Evolutionary conservation across 2,113 vertebrate genomes (phyloP).

Genomic region (Atractosteus spatula): DNA sequence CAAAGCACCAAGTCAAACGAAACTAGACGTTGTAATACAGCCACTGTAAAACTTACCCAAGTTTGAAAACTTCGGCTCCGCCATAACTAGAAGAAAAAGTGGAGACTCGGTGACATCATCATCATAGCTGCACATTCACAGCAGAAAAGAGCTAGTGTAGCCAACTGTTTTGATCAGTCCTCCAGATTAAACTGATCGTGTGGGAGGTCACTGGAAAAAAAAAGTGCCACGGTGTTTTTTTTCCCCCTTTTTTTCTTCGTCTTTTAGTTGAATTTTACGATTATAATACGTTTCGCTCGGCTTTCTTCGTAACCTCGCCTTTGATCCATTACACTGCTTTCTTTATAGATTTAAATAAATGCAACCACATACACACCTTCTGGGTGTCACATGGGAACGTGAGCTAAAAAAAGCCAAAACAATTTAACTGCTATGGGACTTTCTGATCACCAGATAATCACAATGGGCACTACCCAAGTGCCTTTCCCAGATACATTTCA

Average conservation of each 20-base stretch:
- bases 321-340: conserved; percentile 3
- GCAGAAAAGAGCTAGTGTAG: conserved; percentile 25
- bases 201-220: conserved; percentile 6
- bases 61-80: conserved; percentile 62
- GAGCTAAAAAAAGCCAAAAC: conserved; percentile 32
- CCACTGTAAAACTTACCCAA: conserved; percentile 63
- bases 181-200: neutral
- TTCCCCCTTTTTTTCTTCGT: neutral
- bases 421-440: neutral
- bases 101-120: conserved; percentile 68
- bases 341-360: neutral
- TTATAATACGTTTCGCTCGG: neutral
- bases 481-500: conserved; percentile 19
- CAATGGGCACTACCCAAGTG: conserved; percentile 14
- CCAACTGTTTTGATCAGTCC: conserved; percentile 11
- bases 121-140: conserved; percentile 59
- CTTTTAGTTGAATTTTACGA: neutral
- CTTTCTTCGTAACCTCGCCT: neutral
- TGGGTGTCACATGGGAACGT: conserved; percentile 27
- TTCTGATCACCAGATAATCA: conserved; percentile 25
- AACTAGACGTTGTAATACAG: conserved; percentile 23
- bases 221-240: neutral
- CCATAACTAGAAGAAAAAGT: conserved; percentile 73
- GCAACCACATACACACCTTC: neutral
- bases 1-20: neutral